Evolutionary conservation across 2,113 vertebrate genomes (phyloP).

Genomic region (Syngnathoides biaculeatus): DNA sequence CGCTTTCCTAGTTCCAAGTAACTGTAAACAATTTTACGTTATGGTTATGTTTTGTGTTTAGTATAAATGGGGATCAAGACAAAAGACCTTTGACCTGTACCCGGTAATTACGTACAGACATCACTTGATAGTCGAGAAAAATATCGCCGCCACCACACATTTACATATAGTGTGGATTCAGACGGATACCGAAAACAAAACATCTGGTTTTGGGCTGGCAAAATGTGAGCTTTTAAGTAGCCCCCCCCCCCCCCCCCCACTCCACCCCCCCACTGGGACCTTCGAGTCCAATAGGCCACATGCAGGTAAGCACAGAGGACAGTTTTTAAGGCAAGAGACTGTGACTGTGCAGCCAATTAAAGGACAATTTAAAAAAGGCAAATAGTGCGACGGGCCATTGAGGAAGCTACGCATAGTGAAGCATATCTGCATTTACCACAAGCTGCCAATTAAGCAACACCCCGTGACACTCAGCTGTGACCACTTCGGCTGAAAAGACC

Average conservation of each 20-base stretch:
- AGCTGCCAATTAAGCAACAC: conserved; percentile 67
- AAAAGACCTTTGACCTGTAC: too few relatives aligned
- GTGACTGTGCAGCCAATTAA: conserved; percentile 72
- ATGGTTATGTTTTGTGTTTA: too few relatives aligned
- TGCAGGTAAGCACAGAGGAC: conserved; percentile 60
- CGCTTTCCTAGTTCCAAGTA: not conserved
- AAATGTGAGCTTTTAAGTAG: conserved; percentile 30
- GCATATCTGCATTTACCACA: conserved; percentile 61
- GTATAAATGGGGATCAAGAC: too few relatives aligned
- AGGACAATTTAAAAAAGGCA: conserved; percentile 50
- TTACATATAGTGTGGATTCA: conserved; percentile 28
- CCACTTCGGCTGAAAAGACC: conserved; percentile 40
- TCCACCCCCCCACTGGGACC: not conserved
- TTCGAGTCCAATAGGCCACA: conserved; percentile 56
- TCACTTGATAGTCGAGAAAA: too few relatives aligned
- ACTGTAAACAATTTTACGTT: not conserved
- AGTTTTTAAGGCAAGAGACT: conserved; percentile 60
- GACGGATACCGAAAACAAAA: not conserved
- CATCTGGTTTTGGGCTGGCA: conserved; percentile 14
- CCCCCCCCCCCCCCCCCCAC: not conserved
- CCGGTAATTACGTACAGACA: too few relatives aligned
- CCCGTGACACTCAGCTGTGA: conserved; percentile 59
- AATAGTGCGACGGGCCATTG: conserved; percentile 51
- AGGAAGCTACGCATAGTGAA: conserved; percentile 65
- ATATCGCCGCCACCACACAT: conserved; percentile 11